Evolutionary conservation across 2,888 invertebrate species (phyloP).

Genomic region (Nomada ferruginata): DNA sequence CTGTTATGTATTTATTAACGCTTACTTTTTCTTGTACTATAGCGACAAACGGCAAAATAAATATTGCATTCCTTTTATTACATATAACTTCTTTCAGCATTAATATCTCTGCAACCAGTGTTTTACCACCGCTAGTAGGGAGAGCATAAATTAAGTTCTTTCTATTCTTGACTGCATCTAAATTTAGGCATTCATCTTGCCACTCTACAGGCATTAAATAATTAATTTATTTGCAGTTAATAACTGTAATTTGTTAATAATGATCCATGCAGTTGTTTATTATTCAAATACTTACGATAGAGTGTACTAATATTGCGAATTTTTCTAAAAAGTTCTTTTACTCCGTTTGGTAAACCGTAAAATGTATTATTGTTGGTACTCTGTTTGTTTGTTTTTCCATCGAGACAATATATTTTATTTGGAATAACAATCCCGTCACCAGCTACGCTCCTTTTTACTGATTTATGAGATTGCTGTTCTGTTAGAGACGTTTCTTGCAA

Average conservation of each 20-base stretch:
- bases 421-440: conserved; percentile 3
- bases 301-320: conserved; percentile 85
- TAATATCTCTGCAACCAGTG: conserved; percentile 97
- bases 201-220: conserved; percentile 88
- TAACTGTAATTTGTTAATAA: background rate
- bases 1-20: background rate
- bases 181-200: conserved; percentile 95
- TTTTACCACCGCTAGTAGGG: conserved; percentile 99
- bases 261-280: conserved; percentile 1
- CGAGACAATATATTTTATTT: conserved; percentile 39
- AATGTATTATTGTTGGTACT: conserved; percentile 84
- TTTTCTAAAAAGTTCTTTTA: conserved; percentile 89
- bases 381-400: background rate
- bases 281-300: conserved; percentile 61
- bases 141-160: conserved; percentile 95
- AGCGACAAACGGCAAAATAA: conserved; percentile 97
- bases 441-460: conserved; percentile 27
- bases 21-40: conserved; percentile 98
- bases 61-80: conserved; percentile 92
- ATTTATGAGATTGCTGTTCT: background rate
- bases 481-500: background rate
- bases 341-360: conserved; percentile 91
- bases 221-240: background rate
- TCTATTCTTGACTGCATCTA: conserved; percentile 89
- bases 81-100: conserved; percentile 94